A percentile compares a stretch with the other conserved stretches of the same genome.
Evolutionary conservation across 2,888 invertebrate species (phyloP).

Genomic region (Ormyrus rosae): DNA sequence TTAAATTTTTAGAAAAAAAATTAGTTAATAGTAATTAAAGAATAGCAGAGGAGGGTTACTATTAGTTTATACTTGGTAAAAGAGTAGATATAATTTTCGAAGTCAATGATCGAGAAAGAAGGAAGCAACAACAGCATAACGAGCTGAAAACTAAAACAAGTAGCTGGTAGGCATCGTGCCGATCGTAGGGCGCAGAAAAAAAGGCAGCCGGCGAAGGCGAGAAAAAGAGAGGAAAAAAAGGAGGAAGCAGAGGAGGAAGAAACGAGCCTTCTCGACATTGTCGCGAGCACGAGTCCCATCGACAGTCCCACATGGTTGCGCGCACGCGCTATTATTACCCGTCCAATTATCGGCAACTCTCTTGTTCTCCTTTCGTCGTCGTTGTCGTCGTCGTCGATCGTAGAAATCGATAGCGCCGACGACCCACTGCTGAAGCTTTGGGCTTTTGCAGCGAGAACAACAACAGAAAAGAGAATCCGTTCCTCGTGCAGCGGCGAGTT

Average conservation of each 20-base stretch:
- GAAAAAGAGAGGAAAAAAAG: background rate
- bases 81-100: slow-evolving; percentile 50
- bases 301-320: slow-evolving; percentile 39
- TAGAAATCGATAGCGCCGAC: slow-evolving; percentile 45
- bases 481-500: slow-evolving; percentile 14
- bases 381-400: slow-evolving; percentile 49
- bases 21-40: too few species aligned
- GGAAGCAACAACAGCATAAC: slow-evolving; percentile 23
- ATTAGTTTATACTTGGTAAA: background rate
- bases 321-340: slow-evolving; percentile 53
- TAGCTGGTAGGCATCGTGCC: slow-evolving; percentile 26
- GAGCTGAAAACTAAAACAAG: slow-evolving; percentile 43
- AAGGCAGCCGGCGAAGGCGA: background rate
- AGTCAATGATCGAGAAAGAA: slow-evolving; percentile 12
- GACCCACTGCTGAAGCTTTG: background rate
- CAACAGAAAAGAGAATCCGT: slow-evolving; percentile 17
- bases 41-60: too few species aligned
- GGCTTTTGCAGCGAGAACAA: slow-evolving; percentile 14
- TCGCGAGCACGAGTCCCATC: slow-evolving; percentile 36
- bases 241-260: slow-evolving; percentile 4
- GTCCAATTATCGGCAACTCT: slow-evolving; percentile 56
- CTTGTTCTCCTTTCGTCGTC: slow-evolving; percentile 40
- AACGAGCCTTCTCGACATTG: slow-evolving; percentile 49
- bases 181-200: background rate
- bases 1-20: too few species aligned